Evolutionary conservation across 2,888 invertebrate genomes (phyloP), one percentile per base, ranked within the genome.

Genomic region (Phrixothrix hirtus): DNA sequence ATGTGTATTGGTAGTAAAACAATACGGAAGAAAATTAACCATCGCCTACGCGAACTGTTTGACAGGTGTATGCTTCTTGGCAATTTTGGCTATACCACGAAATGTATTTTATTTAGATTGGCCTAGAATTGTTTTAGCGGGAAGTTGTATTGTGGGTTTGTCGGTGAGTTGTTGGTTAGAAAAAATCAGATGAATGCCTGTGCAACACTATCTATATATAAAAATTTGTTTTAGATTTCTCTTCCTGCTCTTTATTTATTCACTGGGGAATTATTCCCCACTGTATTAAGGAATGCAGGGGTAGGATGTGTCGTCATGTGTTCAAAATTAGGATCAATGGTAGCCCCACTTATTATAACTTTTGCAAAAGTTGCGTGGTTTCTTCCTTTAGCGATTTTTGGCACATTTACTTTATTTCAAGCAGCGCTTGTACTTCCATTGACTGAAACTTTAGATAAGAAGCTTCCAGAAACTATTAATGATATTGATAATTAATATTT

Each of bases 231-330:
- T n/a, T n/a, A n/a, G n/a, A n/a, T n/a, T n/a, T n/a, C 79, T 0
- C 64, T 71, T 46, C 85, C 76, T 41, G 79, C 85, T 0, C 75
- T 88, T 45, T 91, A 88, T 70, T 78, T 92, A 11, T 88, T 84
- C 69, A 84, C 88, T 6, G 87, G 89, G 0, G 91, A 92, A 73
- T 71, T 90, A 25, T 90, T 85, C 67, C 92, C 92, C 6, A 92
- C 91, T 0, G 79, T 87, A 10, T 81, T 88, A 1, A 78, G 92
- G 11, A 91, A 91, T 67, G 83, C 84, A 10, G 89, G 88, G 1
- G 81, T 91, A 36, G 89, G 89, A 6, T 79, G 83, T 1, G 86
- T 87, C 36, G 84, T 88, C 0, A 87, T 86, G 75, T 87, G 86
- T 63, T 87, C 88, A 1, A 79, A 90, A 55, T 75, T 90, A 34